These are phyloP conservation scores for Orchesella flavescens DNA, from an alignment of 2,888 invertebrate genomes.

Conservation along the genomic window DNA sequence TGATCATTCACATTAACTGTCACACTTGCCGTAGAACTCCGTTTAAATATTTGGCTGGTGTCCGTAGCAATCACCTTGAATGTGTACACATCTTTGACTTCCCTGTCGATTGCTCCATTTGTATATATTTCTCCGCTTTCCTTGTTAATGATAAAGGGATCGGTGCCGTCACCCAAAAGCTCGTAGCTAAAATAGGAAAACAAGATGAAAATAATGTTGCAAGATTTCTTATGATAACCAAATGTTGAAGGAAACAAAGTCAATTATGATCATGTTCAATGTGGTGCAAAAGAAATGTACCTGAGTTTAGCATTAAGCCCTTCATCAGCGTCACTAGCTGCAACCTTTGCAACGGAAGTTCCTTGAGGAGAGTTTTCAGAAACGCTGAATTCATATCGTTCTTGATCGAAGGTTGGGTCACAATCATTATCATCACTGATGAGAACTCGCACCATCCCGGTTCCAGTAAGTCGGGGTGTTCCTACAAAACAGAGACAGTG, in stretches of 20 bases:
- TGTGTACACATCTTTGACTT: constrained; percentile 84
- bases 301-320: constrained; percentile 90
- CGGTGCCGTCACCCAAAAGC: constrained; percentile 86
- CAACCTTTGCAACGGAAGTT: constrained; percentile 84
- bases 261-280: no score
- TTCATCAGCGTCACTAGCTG: constrained; percentile 87
- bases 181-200: constrained; percentile 79
- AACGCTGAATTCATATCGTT: constrained; percentile 85
- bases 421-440: constrained; percentile 98
- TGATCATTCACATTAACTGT: constrained; percentile 89
- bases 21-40: constrained; percentile 86
- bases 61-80: constrained; percentile 91
- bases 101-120: constrained; percentile 83
- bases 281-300: constrained; percentile 72
- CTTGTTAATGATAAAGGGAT: constrained; percentile 86
- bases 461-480: constrained; percentile 92
- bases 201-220: not conserved
- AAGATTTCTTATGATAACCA: no score
- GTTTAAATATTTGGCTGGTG: constrained; percentile 88
- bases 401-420: constrained; percentile 85
- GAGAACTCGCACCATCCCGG: constrained; percentile 89
- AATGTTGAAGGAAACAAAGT: no score
- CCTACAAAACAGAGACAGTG: constrained; percentile 78
- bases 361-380: constrained; percentile 88
- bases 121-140: constrained; percentile 87